These are phyloP conservation scores for Sogatella furcifera DNA, from an alignment of 1,140 invertebrate genomes.

Conservation along the genomic window DNA sequence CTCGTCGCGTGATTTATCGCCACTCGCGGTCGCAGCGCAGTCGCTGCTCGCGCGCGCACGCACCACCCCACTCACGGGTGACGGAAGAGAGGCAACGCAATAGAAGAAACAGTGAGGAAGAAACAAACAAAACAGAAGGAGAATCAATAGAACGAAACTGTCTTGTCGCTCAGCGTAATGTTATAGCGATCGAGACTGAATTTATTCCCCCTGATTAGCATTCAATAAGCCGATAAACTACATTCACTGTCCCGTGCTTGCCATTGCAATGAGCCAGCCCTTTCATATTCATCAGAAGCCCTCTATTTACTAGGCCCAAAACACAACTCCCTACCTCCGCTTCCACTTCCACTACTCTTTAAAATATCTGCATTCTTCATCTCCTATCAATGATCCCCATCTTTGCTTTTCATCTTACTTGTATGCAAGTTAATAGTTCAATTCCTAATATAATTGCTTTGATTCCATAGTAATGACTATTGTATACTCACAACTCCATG, in stretches of 20 bases:
- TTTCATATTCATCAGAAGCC: background rate
- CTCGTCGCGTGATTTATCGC: background rate
- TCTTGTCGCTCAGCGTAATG: constrained; percentile 4
- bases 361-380: no score
- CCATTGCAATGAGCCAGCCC: constrained; percentile 10
- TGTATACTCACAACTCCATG: no score
- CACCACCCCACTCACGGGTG: no score
- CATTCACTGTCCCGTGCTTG: background rate
- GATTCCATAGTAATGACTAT: no score
- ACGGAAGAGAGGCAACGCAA: background rate
- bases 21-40: background rate
- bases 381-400: no score
- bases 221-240: constrained; percentile 21
- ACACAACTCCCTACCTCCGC: no score
- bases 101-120: background rate
- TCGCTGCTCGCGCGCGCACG: background rate
- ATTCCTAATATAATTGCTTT: no score
- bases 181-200: constrained; percentile 15
- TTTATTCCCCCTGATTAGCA: constrained; percentile 19
- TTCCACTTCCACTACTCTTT: no score
- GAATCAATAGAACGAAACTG: constrained; percentile 1
- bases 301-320: no score
- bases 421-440: no score
- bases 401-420: no score
- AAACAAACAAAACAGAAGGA: background rate